These are phyloP conservation scores for Pomatostomus ruficeps DNA, from an alignment of 2,113 vertebrate species.

Conservation along the genomic window DNA sequence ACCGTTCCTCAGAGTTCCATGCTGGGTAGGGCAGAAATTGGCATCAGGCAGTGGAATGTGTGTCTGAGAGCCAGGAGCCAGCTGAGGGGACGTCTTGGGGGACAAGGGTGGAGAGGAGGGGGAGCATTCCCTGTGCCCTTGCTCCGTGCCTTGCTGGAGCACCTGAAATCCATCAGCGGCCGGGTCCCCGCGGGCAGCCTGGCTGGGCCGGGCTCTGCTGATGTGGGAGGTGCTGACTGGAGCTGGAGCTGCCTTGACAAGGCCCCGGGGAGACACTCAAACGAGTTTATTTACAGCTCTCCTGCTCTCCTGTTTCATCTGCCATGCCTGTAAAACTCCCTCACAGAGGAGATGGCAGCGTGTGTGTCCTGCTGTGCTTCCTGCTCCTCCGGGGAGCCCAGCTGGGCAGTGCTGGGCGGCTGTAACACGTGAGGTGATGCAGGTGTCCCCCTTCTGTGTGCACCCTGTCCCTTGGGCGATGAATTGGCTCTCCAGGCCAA, in stretches of 20 bases:
- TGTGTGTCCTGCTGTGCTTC: not conserved
- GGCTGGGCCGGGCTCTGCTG: not conserved
- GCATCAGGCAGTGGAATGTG: not conserved
- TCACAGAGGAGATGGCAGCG: not conserved
- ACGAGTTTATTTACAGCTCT: constrained; percentile 32
- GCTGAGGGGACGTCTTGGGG: not conserved
- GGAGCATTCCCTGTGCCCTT: not conserved
- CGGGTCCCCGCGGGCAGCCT: not conserved
- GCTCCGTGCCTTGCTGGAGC: not conserved
- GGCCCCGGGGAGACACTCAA: not conserved
- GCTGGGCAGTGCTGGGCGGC: not conserved
- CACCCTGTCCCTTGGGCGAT: not conserved
- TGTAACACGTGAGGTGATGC: not conserved
- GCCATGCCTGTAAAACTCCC: not conserved
- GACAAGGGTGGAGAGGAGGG: not conserved
- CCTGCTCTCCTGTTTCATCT: not conserved
- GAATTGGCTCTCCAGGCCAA: not conserved
- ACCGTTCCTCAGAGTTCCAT: not conserved
- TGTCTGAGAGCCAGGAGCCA: not conserved
- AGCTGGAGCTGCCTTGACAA: constrained; percentile 11
- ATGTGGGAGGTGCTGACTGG: constrained; percentile 6
- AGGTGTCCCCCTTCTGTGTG: not conserved
- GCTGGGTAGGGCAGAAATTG: not conserved
- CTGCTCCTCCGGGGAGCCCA: not conserved
- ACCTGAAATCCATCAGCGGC: constrained; percentile 13